phyloP scores from a whole-genome alignment of 2,888 invertebrate genomes.

The Antitype chi region DNA sequence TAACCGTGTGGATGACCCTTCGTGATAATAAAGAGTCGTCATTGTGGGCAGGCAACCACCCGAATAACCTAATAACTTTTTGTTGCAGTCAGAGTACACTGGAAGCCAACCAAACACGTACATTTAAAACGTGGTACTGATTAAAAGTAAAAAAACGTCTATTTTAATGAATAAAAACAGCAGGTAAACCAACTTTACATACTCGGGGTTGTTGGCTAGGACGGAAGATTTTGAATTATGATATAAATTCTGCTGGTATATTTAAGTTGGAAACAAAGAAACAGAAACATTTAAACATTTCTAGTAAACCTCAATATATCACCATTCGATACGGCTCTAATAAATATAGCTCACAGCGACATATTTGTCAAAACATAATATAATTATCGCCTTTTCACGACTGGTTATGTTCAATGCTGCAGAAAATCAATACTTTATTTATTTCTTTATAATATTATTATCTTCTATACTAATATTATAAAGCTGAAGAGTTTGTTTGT shows the following conservation, averaged over 20 bases:
- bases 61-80: background rate
- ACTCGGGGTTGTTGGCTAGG: background rate
- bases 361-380: too few species aligned
- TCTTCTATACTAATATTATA: too few species aligned
- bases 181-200: background rate
- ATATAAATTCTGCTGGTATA: background rate
- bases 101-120: background rate
- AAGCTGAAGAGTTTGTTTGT: too few species aligned
- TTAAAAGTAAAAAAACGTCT: background rate
- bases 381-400: too few species aligned
- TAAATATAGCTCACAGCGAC: too few species aligned
- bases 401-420: too few species aligned
- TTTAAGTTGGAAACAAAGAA: background rate
- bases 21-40: background rate
- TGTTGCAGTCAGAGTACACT: background rate
- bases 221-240: background rate
- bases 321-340: too few species aligned
- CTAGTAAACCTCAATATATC: background rate
- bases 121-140: background rate
- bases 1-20: background rate
- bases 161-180: background rate
- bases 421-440: too few species aligned
- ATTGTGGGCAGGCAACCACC: background rate
- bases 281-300: background rate
- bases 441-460: too few species aligned